These are phyloP conservation scores for Dasypolia templi DNA, from an alignment of 2,888 invertebrate genomes.

Conservation along the genomic window DNA sequence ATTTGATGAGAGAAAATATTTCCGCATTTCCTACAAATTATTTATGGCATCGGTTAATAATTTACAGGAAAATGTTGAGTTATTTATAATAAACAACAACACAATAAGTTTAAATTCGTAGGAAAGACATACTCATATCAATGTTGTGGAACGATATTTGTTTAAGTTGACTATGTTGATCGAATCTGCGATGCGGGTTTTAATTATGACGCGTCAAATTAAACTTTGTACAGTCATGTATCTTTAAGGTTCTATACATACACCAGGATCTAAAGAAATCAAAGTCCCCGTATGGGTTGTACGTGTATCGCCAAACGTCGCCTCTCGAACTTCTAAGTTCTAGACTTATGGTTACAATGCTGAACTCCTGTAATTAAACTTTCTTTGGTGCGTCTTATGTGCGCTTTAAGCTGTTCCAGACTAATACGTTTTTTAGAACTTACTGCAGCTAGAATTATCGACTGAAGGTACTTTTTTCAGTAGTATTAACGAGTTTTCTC, in stretches of 20 bases:
- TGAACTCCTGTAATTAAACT: conserved; percentile 62
- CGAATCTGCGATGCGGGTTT: conserved; percentile 3
- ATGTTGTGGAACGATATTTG: not conserved
- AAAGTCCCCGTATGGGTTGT: conserved; percentile 45
- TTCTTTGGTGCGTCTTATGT: conserved; percentile 57
- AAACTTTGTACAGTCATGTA: not conserved
- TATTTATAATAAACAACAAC: conserved; percentile 33
- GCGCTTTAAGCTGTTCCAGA: conserved; percentile 26
- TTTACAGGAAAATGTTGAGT: conserved; percentile 38
- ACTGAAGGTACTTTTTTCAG: not conserved
- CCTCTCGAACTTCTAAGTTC: conserved; percentile 55
- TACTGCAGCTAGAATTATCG: conserved; percentile 15
- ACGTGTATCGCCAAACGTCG: conserved; percentile 47
- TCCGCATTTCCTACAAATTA: conserved; percentile 29
- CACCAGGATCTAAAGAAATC: conserved; percentile 47
- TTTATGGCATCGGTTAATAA: conserved; percentile 37
- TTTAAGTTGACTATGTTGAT: not conserved
- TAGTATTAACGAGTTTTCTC: not conserved
- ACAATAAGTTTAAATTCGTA: conserved; percentile 21
- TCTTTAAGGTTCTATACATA: not conserved
- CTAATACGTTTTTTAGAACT: conserved; percentile 48
- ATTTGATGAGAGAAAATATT: conserved; percentile 39
- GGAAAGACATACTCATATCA: not conserved
- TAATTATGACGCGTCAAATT: not conserved
- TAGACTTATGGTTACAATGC: conserved; percentile 41